Conservation (phyloP, 2,888 invertebrate species). For the Polia nebulosa region DNA sequence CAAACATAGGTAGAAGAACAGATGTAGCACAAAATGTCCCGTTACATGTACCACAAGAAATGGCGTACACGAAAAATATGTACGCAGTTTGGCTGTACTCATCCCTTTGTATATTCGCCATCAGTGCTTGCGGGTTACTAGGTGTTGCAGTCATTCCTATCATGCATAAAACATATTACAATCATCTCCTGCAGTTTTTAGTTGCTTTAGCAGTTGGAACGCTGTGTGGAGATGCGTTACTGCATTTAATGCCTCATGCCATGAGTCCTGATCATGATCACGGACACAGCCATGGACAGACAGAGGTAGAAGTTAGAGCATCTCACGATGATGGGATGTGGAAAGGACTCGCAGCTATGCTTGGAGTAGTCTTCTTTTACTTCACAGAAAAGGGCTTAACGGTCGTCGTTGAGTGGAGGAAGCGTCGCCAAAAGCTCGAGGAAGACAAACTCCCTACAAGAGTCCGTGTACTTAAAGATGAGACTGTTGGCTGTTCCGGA, state of each 20-base stretch:
- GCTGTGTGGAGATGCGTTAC: constrained; percentile 96
- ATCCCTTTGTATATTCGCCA: constrained; percentile 94
- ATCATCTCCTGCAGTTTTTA: constrained; percentile 97
- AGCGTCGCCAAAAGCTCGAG: constrained; percentile 93
- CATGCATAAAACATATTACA: constrained; percentile 97
- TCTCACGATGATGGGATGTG: constrained; percentile 94
- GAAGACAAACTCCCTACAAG: constrained; percentile 92
- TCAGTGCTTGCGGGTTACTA: constrained; percentile 96
- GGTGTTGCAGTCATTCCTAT: constrained; percentile 97
- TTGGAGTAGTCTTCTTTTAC: constrained; percentile 97
- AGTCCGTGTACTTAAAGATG: constrained; percentile 94
- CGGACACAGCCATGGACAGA: constrained; percentile 68
- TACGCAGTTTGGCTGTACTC: constrained; percentile 96
- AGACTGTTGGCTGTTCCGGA: constrained; percentile 85
- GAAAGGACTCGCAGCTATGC: constrained; percentile 96
- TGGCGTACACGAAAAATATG: constrained; percentile 80
- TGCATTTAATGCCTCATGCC: constrained; percentile 98
- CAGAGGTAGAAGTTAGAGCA: constrained; percentile 59
- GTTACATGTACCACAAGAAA: constrained; percentile 65
- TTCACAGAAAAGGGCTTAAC: constrained; percentile 96
- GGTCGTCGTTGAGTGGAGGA: constrained; percentile 95
- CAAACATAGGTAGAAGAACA: constrained; percentile 64
- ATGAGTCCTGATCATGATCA: constrained; percentile 85
- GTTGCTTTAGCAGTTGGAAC: constrained; percentile 98
- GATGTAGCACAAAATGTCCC: constrained; percentile 43